Evolutionary conservation across 2,888 invertebrate genomes (phyloP), one percentile per base, ranked within the genome.

Genomic region (Xestia rhomboidea): DNA sequence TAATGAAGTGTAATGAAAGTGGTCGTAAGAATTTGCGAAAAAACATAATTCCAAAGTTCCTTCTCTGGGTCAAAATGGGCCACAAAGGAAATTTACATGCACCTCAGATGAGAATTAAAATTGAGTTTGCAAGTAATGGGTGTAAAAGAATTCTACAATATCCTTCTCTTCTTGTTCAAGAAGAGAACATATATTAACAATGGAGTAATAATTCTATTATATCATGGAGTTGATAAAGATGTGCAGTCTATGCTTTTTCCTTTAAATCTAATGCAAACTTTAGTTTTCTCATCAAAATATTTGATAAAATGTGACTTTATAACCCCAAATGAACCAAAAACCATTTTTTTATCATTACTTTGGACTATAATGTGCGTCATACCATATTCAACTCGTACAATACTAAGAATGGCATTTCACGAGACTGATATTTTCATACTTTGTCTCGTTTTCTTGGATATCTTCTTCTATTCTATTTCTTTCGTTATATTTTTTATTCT

Each of bases 181-280:
- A 64, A 54, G 8, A 7, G n/a, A 44, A 44, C 30, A 2, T n/a
- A 21, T 30, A 18, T 21, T 24, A 51, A 51, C 63, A 30, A 62
- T 21, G 21, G 21, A 21, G 62, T 76, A 1, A 44, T 44, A 21
- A 30, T 74, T 62, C 3, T 63, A 18, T 10, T 18, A n/a, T 15
- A 64, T 34, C 51, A 76, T 51, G 30, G 44, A 44, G 27, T 76
- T 18, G 76, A 76, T 10, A 44, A 63, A 24, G 76, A 76, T 34
- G 30, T 76, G 21, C 75, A 76, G 51, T 34, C 63, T 21, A 51
- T 76, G 49, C 51, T 76, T 73, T 15, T 21, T 4, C 73, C 73
- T 41, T 57, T 73, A 41, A 73, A 73, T 57, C 7, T 57, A 11
- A 51, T 76, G 76, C 76, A 63, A n/a, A 44, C 10, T 27, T 24